Base-by-base conservation (phyloP, 2,888 invertebrate species). In the Dioctria rufipes region DNA sequence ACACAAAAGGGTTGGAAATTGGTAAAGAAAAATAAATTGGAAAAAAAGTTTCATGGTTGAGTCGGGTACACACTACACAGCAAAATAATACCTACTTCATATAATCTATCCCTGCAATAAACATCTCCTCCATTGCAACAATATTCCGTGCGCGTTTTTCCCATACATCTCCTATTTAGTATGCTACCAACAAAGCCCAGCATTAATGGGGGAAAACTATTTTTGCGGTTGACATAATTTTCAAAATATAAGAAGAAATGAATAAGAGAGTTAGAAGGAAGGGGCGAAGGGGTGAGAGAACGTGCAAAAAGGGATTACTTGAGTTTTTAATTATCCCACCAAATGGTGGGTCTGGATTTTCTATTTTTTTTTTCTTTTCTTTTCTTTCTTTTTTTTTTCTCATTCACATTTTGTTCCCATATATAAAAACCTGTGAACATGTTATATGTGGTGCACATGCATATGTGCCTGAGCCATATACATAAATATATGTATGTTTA, bases 301-400 rank as follows among this genome's bases (percentile, higher is more conserved):
- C 37, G 43, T 39, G 6, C 13, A 60, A 60, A 75, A 65, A 65
- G 65, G 65, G 49, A 65, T 49, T 63, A 49, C 78, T 78, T 78
- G 78, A 78, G 78, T 78, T 78, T 78, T 78, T 78, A 78, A 78
- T 78, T 78, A 78, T 78, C 46, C 78, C 78, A 39, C 78, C 78
- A 65, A 78, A 78, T 78, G 65, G 78, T 58, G 71, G 54, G 71
- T 71, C 61, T 25, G 54, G n/a, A 54, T 54, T 6, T 54, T 54
- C 11, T n/a, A 11, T 46, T 54, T 8, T 46, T 46, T 60, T 58
- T 42, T 73, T 73, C 43, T 40, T 37, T 37, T 40, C 71, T 11
- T 69, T 42, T 37, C 8, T 25, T 37, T 46, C 51, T 71, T 39
- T 71, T 11, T 71, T 13, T 37, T 37, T 71, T 39, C 42, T 13